phyloP scores from a whole-genome alignment of 1,140 invertebrate genomes.

The Aphaenogaster rudis region DNA sequence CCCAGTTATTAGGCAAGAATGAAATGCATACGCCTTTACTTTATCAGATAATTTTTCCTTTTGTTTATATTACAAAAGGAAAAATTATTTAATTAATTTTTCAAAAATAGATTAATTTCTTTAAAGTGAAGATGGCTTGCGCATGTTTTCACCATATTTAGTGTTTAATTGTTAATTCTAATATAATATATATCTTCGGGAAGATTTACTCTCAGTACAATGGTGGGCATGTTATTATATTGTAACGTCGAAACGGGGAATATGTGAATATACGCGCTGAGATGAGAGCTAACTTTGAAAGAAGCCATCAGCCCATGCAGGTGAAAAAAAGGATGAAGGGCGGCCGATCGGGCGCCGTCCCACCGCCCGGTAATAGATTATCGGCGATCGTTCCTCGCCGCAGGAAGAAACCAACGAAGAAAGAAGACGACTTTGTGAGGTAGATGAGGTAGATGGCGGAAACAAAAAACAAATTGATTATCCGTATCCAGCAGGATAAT shows the following conservation, averaged over 20 bases:
- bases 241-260: neutral
- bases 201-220: neutral
- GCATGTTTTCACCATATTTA: neutral
- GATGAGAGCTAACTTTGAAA: conserved; percentile 22
- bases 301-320: conserved; percentile 21
- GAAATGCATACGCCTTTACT: neutral
- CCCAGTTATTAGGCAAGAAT: neutral
- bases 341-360: neutral
- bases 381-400: conserved; percentile 38
- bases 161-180: neutral
- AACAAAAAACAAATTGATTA: conserved; percentile 58
- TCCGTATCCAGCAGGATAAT: conserved; percentile 36
- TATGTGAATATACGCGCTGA: neutral
- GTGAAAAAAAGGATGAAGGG: conserved; percentile 27
- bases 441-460: conserved; percentile 9
- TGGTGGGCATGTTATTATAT: neutral
- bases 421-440: conserved; percentile 16
- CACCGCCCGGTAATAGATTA: conserved; percentile 38
- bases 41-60: neutral
- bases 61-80: neutral
- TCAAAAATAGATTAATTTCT: neutral
- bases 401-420: conserved; percentile 27
- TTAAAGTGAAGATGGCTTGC: neutral
- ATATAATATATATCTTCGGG: neutral
- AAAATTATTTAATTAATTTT: neutral